A percentile compares a stretch with the other conserved stretches of the same genome.
Conservation (phyloP, 2,888 invertebrate species). For the Netelia inedita region DNA sequence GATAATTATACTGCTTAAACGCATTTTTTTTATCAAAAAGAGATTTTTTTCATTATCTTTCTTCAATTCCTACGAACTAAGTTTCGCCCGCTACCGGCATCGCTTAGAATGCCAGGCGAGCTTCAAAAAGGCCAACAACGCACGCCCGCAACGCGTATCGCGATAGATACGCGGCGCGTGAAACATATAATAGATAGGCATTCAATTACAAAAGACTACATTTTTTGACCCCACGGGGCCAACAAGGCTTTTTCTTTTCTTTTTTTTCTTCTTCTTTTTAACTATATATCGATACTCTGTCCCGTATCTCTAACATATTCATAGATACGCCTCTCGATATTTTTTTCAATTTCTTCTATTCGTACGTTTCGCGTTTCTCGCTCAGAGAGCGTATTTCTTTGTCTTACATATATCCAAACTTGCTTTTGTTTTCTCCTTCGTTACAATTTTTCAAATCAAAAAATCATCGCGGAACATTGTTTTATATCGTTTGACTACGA, state of each 20-base stretch:
- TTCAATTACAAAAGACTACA: conserved; percentile 56
- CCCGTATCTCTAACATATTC: conserved; percentile 55
- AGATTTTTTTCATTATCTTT: conserved; percentile 40
- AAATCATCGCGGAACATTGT: conserved; percentile 55
- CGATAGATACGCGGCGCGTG: conserved; percentile 72
- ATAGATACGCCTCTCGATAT: conserved; percentile 38
- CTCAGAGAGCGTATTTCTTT: conserved; percentile 27
- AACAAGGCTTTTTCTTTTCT: conserved; percentile 43
- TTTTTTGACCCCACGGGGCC: conserved; percentile 40
- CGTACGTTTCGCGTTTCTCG: neutral
- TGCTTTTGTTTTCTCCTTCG: neutral
- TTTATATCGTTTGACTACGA: conserved; percentile 60
- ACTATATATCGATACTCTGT: conserved; percentile 52
- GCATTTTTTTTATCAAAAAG: conserved; percentile 47
- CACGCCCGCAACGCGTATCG: conserved; percentile 71
- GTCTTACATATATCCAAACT: neutral
- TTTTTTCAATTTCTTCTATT: neutral
- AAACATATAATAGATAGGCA: conserved; percentile 65
- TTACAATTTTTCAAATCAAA: conserved; percentile 17
- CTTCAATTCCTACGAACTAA: conserved; percentile 47
- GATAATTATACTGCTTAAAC: conserved; percentile 67
- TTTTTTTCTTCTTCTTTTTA: conserved; percentile 22
- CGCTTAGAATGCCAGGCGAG: conserved; percentile 71
- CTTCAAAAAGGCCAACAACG: conserved; percentile 72
- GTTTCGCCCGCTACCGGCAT: conserved; percentile 66